Evolutionary conservation across 2,888 invertebrate species (phyloP), one percentile per base, ranked within the genome.

Genomic region (Flabesymbios commensalis): DNA sequence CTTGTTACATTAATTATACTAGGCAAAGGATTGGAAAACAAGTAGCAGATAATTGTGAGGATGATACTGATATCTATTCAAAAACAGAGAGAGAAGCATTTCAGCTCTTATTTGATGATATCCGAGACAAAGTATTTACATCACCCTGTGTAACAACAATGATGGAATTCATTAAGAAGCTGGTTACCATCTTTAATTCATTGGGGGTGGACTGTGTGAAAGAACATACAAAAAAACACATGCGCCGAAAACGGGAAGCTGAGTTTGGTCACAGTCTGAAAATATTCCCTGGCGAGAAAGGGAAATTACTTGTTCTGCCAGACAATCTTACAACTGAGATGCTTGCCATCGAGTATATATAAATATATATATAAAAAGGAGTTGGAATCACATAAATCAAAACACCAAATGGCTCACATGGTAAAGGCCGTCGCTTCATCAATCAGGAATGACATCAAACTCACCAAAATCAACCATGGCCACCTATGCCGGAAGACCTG

Each of bases 181-280:
- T 55, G n/a, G 42, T 29, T 5, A 26, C 7, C 7, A 24, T 42
- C 29, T 26, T 55, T 26, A 5, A 7, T 7, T 26, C 24, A 17
- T 4, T 7, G 7, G 41, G 43, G 7, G n/a, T 14, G n/a, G n/a
- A 4, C 17, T 4, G 17, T 43, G 28, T 57, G 51, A 59, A 47
- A 29, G 42, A 36, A 26, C 36, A 31, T 26, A 49, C 51, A n/a
- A 61, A 61, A 57, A 58, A 48, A 29, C 49, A 61, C 31, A 57
- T 61, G 17, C 49, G 43, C 22, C 22, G 61, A 24, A 61, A 51
- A 28, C 24, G 47, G 26, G 54, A 61, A 41, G 7, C 17, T 43
- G 42, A 55, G 28, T 43, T 55, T 41, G 31, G 31, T 4, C 22
- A 41, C 7, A 14, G 28, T 24, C 22, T 55, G 4, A 7, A 43